Conservation (phyloP, 2,888 invertebrate species). For the Ichneumoninae sp. region DNA sequence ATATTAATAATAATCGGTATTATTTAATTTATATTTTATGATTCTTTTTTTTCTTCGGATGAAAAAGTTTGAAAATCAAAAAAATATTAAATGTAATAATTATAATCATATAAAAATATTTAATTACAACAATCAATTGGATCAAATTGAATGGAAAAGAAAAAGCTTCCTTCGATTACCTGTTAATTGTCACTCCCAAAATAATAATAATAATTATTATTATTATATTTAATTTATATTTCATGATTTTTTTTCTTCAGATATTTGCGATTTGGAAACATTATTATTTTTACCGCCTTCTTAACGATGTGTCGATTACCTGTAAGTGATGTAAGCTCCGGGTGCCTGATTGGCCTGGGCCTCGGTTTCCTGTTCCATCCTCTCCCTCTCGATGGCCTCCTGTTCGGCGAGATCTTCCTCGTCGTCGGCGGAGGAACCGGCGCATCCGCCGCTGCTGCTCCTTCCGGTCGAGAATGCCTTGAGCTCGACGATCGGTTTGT, state of each 20-base stretch:
- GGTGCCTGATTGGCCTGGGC: slow-evolving; percentile 8
- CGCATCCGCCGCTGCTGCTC: background rate
- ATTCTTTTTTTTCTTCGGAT: background rate
- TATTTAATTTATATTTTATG: too few relatives aligned
- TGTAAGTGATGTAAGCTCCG: slow-evolving; percentile 69
- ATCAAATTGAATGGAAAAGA: too few relatives aligned
- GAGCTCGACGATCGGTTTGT: slow-evolving; percentile 85
- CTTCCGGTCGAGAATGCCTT: slow-evolving; percentile 72
- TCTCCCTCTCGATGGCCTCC: slow-evolving; percentile 73
- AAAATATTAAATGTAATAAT: background rate
- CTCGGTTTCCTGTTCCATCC: slow-evolving; percentile 64
- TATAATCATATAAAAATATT: background rate
- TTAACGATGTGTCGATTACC: slow-evolving; percentile 59
- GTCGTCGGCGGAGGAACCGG: slow-evolving; percentile 27
- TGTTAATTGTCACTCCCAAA: too few relatives aligned
- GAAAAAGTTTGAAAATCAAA: slow-evolving; percentile 4
- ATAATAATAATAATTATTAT: too few relatives aligned
- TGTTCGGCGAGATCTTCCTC: slow-evolving; percentile 73
- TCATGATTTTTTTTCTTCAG: background rate
- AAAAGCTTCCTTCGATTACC: too few relatives aligned
- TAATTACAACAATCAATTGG: too few relatives aligned
- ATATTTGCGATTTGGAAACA: background rate
- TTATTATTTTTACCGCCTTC: too few relatives aligned
- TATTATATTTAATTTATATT: background rate
- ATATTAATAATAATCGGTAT: too few relatives aligned